These are phyloP conservation scores for Sarcophaga carnaria DNA, from an alignment of 2,888 invertebrate genomes.

Conservation along the genomic window DNA sequence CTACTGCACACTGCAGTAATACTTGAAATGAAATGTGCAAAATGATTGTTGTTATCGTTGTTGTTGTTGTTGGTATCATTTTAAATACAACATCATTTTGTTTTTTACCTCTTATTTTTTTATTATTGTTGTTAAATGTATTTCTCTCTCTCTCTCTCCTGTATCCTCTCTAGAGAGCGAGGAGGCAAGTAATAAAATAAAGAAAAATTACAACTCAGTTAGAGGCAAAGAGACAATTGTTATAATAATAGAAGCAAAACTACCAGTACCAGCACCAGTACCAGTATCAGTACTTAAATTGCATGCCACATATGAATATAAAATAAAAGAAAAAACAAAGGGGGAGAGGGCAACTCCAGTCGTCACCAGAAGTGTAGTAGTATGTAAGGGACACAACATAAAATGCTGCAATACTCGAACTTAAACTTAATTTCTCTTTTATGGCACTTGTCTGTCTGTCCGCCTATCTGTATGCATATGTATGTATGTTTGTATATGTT, in stretches of 20 bases:
- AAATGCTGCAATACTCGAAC: constrained; percentile 64
- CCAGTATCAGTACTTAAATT: not conserved
- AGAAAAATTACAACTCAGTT: not conserved
- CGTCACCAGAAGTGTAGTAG: no score
- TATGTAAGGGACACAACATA: not conserved
- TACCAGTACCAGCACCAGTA: not conserved
- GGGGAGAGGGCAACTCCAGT: not conserved
- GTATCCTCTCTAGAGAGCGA: constrained; percentile 1
- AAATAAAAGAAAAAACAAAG: not conserved
- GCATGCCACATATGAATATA: not conserved
- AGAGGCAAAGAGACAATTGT: not conserved
- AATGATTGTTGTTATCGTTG: constrained; percentile 32
- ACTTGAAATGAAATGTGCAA: constrained; percentile 65
- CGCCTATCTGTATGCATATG: not conserved
- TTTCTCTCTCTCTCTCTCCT: not conserved
- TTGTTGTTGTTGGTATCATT: not conserved
- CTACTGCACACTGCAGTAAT: constrained; percentile 62
- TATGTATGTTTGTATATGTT: not conserved
- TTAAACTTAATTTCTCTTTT: constrained; percentile 53
- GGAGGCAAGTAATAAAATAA: not conserved
- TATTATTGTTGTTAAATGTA: constrained; percentile 1
- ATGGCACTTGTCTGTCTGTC: not conserved
- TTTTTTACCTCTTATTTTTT: not conserved
- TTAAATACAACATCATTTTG: constrained; percentile 25
- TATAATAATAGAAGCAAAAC: not conserved